Percentiles rank a stretch among this genome's conserved stretches.
Conservation (phyloP, 2,797 vertebrate species). For the Pristis pectinata region DNA sequence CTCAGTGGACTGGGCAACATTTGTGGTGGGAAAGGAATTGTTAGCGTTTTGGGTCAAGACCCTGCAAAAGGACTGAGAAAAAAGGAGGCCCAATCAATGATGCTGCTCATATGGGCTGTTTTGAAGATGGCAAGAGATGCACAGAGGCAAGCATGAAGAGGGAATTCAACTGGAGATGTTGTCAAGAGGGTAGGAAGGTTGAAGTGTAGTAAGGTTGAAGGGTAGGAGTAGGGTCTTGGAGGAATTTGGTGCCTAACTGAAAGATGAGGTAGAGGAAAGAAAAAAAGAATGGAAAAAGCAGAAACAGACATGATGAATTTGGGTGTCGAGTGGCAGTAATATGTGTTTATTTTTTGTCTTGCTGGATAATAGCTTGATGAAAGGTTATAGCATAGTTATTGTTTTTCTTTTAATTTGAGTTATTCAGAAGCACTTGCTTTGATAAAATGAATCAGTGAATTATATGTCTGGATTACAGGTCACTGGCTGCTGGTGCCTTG, state of each 20-base stretch:
- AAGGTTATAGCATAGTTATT: not conserved
- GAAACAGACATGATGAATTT: not conserved
- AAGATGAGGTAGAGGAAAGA: not conserved
- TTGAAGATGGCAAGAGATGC: not conserved
- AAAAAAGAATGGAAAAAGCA: not conserved
- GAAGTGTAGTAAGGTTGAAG: not conserved
- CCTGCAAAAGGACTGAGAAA: too few relatives aligned
- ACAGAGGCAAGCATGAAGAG: not conserved
- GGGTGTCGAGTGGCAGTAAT: not conserved
- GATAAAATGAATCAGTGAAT: constrained; percentile 1
- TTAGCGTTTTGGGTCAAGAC: too few relatives aligned
- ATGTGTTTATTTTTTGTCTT: not conserved
- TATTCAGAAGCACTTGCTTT: not conserved
- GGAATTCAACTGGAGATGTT: not conserved
- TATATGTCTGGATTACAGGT: not conserved
- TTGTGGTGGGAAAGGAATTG: too few relatives aligned
- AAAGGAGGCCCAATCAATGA: too few relatives aligned
- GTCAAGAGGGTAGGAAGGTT: not conserved
- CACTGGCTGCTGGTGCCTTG: not conserved
- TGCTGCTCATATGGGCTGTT: not conserved
- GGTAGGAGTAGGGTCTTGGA: not conserved
- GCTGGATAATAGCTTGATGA: not conserved
- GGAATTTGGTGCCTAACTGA: not conserved
- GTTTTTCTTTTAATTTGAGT: not conserved
- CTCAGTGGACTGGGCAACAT: too few relatives aligned